Base-by-base conservation (phyloP, 2,113 vertebrate species). In the Rhadina sibilatrix region DNA sequence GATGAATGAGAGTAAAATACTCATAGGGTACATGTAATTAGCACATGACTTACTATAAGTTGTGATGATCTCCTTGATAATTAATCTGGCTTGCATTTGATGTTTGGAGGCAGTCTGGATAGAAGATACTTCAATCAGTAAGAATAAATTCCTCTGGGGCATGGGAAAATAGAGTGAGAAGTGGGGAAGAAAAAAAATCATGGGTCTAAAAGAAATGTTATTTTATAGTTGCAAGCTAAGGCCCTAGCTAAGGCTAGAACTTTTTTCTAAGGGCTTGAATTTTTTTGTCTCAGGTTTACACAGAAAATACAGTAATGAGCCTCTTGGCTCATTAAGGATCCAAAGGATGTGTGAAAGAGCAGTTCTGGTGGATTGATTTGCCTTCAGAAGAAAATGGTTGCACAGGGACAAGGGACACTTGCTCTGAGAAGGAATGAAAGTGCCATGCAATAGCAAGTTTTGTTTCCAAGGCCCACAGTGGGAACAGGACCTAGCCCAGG, bases 1-100 rank as follows among this genome's bases (percentile, higher is more conserved):
- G 68, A 94, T 64, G 92, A 95, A 90, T 78, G 86, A 92, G 80
- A 90, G 80, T 87, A 89, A 95, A 95, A 92, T 93, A 89, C 72
- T 95, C 64, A 23, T 52, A 87, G 65, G 71, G 64, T 92, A 71
- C 40, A 71, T 25, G 65, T 81, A 95, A 93, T 97, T 96, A 96
- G 90, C 92, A 90, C 83, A 90, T 6, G 2, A 86, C 90, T 89
- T 92, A 40, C 50, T 93, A 88, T 87, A 83, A 90, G 92, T 89
- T 84, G 79, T n/a, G 69, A 81, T 89, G 64, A 87, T 89, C 76
- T 94, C 42, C 91, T 82, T 90, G 72, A 92, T 96, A 94, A 96
- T 95, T 93, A 93, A 94, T 92, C 68, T 92, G 47, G 11, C 17
- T 86, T 89, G 66, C 49, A 25, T 56, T 15, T 86, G 85, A 92